Base-by-base conservation (phyloP, 2,113 vertebrate genomes). In the Gallinago media region DNA sequence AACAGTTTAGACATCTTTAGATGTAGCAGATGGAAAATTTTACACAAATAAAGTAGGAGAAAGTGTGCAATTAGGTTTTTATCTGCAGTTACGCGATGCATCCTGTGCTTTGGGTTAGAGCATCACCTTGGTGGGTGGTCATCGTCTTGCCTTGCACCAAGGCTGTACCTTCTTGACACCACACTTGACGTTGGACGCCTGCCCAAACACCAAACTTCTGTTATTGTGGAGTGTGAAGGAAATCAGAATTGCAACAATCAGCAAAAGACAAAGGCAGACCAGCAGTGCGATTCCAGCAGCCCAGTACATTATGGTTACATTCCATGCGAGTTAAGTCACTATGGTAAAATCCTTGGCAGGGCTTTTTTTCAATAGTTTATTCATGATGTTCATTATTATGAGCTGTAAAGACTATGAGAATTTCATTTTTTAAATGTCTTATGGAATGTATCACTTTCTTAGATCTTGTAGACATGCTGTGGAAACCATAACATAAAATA, bases 401-500 rank as follows among this genome's bases (percentile, higher is more conserved):
- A 98, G 97, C 98, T 98, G 98, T 97, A 98, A 98, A 98, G 98
- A 98, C 97, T 97, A 98, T 94, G 98, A 98, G 97, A 98, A 98
- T 98, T 98, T 98, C 97, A 98, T 98, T 98, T 97, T 98, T 98
- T 96, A 98, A 98, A 98, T 97, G 97, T 98, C 98, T 98, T 98
- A 98, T 97, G 98, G 98, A 98, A 98, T 98, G 96, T 98, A 98
- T 98, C 98, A 98, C 99, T 98, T 99, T 98, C 97, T 98, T 98
- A 98, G 98, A 98, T 98, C 98, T 98, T 98, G 98, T 98, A 98
- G 98, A 98, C 98, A 98, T 99, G 98, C 99, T 98, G 98, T 99
- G 98, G 99, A 98, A 99, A 99, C 99, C 98, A 99, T 99, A 99
- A 98, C 98, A 99, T 99, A 99, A 99, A 99, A 99, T 98, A 99